Evolutionary conservation across 2,888 invertebrate genomes (phyloP).

Genomic region (Cylindroiulus punctatus): DNA sequence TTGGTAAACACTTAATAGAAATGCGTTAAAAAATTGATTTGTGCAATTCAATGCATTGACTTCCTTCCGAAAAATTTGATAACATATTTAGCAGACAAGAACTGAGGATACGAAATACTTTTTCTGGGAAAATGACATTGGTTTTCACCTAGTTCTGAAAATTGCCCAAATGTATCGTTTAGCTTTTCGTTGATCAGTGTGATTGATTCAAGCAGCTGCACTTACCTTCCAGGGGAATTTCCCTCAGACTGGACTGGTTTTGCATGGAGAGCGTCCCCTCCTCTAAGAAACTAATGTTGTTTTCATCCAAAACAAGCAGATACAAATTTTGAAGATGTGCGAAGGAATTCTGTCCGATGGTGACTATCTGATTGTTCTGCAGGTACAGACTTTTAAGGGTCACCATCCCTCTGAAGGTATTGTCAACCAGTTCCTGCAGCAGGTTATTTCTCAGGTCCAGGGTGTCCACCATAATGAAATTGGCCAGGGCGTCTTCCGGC

Average conservation of each 20-base stretch:
- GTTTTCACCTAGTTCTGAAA: no score
- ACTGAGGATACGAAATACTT: no score
- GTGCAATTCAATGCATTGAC: no score
- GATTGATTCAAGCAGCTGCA: no score
- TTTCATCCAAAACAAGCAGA: background rate
- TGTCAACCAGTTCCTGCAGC: background rate
- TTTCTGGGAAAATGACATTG: no score
- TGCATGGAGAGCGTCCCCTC: background rate
- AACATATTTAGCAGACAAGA: no score
- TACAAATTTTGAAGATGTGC: background rate
- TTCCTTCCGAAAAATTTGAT: no score
- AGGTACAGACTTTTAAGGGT: background rate
- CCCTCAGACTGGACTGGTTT: background rate
- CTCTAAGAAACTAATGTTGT: background rate
- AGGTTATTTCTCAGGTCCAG: background rate
- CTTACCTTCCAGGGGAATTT: constrained; percentile 35
- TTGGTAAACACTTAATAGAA: no score
- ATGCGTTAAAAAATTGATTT: no score
- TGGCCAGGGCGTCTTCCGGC: background rate
- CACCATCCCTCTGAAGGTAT: constrained; percentile 36
- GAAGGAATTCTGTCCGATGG: background rate
- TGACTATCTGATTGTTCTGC: background rate
- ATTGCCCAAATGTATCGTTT: no score
- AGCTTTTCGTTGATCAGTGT: no score
- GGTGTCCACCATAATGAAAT: background rate